These are phyloP conservation scores for Drosophila fuyamai DNA, from an alignment of 1,140 invertebrate species.

Conservation along the genomic window DNA sequence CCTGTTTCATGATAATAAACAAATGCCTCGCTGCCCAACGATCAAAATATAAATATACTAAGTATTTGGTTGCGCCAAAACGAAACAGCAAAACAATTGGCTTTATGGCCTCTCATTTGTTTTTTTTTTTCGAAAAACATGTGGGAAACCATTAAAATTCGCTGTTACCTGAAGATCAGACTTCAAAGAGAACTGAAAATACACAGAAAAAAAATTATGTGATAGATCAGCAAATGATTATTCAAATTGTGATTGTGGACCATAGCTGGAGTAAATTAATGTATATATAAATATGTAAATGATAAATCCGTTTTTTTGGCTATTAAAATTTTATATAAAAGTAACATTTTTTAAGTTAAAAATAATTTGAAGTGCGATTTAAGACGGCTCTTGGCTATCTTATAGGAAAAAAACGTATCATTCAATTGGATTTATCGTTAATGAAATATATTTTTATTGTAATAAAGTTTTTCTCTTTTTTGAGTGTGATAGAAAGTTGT, in stretches of 20 bases:
- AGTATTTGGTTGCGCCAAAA: conserved; percentile 4
- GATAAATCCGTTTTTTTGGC: too few relatives aligned
- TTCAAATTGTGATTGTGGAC: too few relatives aligned
- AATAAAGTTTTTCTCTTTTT: background rate
- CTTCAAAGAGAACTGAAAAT: conserved; percentile 1
- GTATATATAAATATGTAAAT: too few relatives aligned
- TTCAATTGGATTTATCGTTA: too few relatives aligned
- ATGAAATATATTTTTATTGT: too few relatives aligned
- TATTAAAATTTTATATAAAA: too few relatives aligned
- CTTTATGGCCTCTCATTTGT: background rate
- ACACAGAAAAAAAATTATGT: background rate
- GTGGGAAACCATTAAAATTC: conserved; percentile 7
- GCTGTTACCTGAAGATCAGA: conserved; percentile 5
- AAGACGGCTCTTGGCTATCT: too few relatives aligned
- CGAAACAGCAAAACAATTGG: conserved; percentile 1
- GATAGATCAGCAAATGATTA: too few relatives aligned
- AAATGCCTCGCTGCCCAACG: background rate
- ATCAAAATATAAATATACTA: conserved; percentile 1
- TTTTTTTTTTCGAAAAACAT: conserved; percentile 6
- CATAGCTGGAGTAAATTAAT: too few relatives aligned
- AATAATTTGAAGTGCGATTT: too few relatives aligned
- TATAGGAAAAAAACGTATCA: too few relatives aligned
- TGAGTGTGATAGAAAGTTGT: background rate
- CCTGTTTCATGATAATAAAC: conserved; percentile 1
- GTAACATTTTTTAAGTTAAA: too few relatives aligned